These are phyloP conservation scores for Typhlichthys subterraneus DNA, from an alignment of 2,797 vertebrate species.

Conservation along the genomic window DNA sequence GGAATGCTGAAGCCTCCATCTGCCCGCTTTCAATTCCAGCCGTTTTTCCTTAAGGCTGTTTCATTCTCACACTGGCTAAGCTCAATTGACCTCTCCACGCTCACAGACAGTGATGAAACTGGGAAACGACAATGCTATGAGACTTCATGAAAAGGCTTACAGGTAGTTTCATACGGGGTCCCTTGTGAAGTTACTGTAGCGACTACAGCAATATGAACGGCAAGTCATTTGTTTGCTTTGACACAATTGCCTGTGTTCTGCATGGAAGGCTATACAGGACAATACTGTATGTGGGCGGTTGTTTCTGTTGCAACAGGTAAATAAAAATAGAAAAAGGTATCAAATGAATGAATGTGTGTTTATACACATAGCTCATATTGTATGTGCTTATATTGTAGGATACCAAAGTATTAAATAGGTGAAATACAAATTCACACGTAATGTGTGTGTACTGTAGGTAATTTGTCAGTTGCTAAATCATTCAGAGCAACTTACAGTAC, in stretches of 20 bases:
- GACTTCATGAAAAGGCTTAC: slow-evolving; percentile 3
- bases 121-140: slow-evolving; percentile 23
- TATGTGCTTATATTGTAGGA: too few species aligned
- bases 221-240: neutral
- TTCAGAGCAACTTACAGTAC: too few species aligned
- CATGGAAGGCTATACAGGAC: neutral
- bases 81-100: slow-evolving; percentile 17
- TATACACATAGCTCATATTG: too few species aligned
- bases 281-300: neutral
- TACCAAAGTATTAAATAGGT: too few species aligned
- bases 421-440: too few species aligned
- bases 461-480: too few species aligned
- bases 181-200: neutral
- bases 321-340: too few species aligned
- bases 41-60: slow-evolving; percentile 26
- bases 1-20: slow-evolving; percentile 6
- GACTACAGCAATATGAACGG: neutral
- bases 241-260: too few species aligned
- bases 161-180: slow-evolving; percentile 29
- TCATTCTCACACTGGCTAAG: slow-evolving; percentile 18
- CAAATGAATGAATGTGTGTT: too few species aligned
- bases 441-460: too few species aligned
- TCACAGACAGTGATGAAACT: slow-evolving; percentile 17
- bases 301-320: too few species aligned
- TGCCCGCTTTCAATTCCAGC: slow-evolving; percentile 21